Evolutionary conservation across 1,140 invertebrate genomes (phyloP).

Genomic region (Megalopta genalis): DNA sequence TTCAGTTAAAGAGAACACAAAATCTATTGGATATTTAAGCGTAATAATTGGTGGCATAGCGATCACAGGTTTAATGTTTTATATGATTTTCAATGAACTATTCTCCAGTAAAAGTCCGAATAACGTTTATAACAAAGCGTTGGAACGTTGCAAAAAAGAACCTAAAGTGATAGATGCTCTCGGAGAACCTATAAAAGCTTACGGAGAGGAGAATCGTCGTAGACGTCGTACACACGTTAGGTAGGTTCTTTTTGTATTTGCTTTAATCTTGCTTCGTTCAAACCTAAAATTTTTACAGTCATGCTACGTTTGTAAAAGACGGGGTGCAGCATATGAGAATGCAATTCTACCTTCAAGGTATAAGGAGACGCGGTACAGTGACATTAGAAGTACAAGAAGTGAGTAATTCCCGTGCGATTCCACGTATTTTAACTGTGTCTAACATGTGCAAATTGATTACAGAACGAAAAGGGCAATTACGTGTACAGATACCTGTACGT

Average conservation of each 20-base stretch:
- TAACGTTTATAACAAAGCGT: constrained; percentile 89
- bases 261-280: background rate
- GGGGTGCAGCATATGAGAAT: constrained; percentile 90
- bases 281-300: constrained; percentile 80
- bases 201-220: constrained; percentile 90
- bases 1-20: constrained; percentile 91
- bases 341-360: constrained; percentile 94
- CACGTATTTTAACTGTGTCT: background rate
- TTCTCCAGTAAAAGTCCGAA: constrained; percentile 93
- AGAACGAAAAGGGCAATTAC: constrained; percentile 88
- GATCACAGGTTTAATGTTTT: constrained; percentile 89
- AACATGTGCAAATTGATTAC: constrained; percentile 73
- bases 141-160: constrained; percentile 87
- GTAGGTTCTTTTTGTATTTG: constrained; percentile 73
- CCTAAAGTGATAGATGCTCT: constrained; percentile 86
- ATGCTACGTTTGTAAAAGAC: constrained; percentile 86
- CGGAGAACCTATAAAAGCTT: constrained; percentile 93
- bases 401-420: constrained; percentile 53
- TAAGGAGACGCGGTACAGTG: constrained; percentile 88
- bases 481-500: constrained; percentile 92
- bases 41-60: constrained; percentile 90
- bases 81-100: constrained; percentile 90
- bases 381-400: constrained; percentile 93
- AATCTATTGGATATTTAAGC: constrained; percentile 89
- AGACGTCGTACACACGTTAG: constrained; percentile 83